Percentiles rank a stretch among this genome's conserved stretches.
These are phyloP conservation scores for Acholoe squamosa DNA, from an alignment of 2,888 invertebrate genomes.

Conservation along the genomic window DNA sequence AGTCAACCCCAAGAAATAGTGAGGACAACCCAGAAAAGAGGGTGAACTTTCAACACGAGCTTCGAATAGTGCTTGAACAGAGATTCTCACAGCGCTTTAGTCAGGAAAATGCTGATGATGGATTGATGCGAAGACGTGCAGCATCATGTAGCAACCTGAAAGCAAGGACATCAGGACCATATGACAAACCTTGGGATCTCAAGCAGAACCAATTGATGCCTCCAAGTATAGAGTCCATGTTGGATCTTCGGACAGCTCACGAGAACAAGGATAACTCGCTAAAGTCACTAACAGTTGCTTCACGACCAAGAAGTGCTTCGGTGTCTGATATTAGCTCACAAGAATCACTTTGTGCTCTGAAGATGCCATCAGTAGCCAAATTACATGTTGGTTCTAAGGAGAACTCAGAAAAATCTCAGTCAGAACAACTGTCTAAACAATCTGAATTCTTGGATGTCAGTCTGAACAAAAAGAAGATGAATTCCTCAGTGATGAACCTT, in stretches of 20 bases:
- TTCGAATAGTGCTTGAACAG: not conserved
- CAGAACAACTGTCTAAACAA: not conserved
- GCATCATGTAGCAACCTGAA: not conserved
- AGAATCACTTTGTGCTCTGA: not conserved
- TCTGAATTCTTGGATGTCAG: too few species aligned
- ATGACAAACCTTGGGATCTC: conserved; percentile 23
- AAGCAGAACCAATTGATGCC: not conserved
- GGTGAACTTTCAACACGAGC: not conserved
- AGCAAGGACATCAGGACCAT: not conserved
- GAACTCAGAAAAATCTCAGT: not conserved
- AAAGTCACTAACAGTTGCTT: not conserved
- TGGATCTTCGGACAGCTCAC: not conserved
- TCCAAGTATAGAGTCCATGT: not conserved
- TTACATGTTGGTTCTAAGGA: not conserved
- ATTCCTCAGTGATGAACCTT: not conserved
- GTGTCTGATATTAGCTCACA: not conserved
- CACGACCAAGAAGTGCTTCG: not conserved
- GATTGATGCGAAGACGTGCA: not conserved
- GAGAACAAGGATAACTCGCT: not conserved
- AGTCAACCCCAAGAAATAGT: not conserved
- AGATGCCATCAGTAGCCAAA: not conserved
- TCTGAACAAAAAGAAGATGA: not conserved
- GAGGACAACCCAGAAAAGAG: too few species aligned
- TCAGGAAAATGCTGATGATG: not conserved
- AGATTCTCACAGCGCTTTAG: not conserved